Evolutionary conservation across 2,888 invertebrate species (phyloP), one percentile per base, ranked within the genome.

Genomic region (Temnothorax unifasciatus): DNA sequence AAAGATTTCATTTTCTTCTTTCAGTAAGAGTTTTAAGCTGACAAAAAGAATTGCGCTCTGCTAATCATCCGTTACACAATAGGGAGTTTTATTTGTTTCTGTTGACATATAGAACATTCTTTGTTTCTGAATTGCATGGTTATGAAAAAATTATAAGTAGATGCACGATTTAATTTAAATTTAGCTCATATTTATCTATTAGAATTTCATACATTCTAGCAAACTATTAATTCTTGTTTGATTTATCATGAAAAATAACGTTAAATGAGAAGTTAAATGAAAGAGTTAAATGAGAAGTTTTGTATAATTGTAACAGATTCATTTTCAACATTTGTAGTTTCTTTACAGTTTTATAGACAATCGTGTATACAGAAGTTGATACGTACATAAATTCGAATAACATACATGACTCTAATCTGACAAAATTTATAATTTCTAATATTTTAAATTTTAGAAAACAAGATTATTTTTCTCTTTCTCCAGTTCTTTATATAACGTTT

Each of bases 1-100:
- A 71, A 69, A 71, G 21, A 73, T 73, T 59, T 81, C 25, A 18
- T 71, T 73, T 73, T 73, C 50, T 71, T 73, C 34, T 25, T 38
- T 73, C 18, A n/a, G 18, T 52, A 50, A 50, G 50, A 61, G 18
- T 59, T 61, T 25, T 2, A 57, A n/a, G 15, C 9, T 18, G 54
- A 44, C 18, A 41, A 77, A 44, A 71, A 69, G 25, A 44, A 41
- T 52, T 59, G 34, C 21, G 15, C 29, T 77, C 29, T 15, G 57
- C 57, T 13, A 54, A 38, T 64, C n/a, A 52, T 41, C 21, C 41
- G 29, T 54, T 66, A 52, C 50, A 50, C 50, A 50, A 21, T 34
- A 38, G 2, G 18, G 29, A 68, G 3, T 66, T 75, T 29, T n/a
- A 54, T 68, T 54, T n/a, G 4, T 44, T 29, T 68, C 13, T 18